phyloP scores from a whole-genome alignment of 2,888 invertebrate genomes.

The Candidula unifasciata region DNA sequence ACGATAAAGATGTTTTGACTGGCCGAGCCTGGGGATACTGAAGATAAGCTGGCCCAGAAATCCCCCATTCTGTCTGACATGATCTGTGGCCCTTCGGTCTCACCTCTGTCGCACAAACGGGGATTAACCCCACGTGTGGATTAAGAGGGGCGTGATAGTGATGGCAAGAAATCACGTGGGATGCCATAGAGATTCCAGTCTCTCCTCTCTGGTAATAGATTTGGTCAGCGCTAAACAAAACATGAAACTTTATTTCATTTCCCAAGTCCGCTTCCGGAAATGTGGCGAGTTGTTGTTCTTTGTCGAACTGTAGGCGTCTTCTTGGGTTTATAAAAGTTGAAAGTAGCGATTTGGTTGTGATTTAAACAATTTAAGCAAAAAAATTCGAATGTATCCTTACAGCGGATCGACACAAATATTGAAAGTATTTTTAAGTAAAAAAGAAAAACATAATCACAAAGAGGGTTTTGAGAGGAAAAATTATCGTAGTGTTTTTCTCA shows the following conservation, averaged over 20 bases:
- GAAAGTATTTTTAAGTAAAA: too few species aligned
- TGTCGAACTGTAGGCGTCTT: background rate
- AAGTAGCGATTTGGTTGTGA: background rate
- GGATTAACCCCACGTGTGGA: constrained; percentile 40
- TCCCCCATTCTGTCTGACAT: constrained; percentile 36
- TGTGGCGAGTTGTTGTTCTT: background rate
- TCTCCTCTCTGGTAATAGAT: constrained; percentile 17
- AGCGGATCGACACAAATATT: too few species aligned
- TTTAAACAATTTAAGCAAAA: background rate
- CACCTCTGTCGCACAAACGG: constrained; percentile 13
- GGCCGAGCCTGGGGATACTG: constrained; percentile 8
- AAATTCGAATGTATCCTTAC: too few species aligned
- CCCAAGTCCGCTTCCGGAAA: background rate
- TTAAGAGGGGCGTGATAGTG: constrained; percentile 37
- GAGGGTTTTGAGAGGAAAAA: too few species aligned
- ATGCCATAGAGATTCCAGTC: constrained; percentile 4
- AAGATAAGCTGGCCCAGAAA: constrained; percentile 24
- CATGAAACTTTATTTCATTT: constrained; percentile 18
- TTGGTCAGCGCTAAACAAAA: constrained; percentile 24
- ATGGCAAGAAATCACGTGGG: constrained; percentile 14
- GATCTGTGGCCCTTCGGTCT: constrained; percentile 38
- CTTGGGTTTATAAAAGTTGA: background rate
- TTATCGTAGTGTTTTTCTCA: too few species aligned
- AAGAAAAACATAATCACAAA: too few species aligned
- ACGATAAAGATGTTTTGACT: constrained; percentile 36